Percentiles rank a stretch among this genome's conserved stretches.
Conservation (phyloP, 2,888 invertebrate species). For the Nomada ferruginata region DNA sequence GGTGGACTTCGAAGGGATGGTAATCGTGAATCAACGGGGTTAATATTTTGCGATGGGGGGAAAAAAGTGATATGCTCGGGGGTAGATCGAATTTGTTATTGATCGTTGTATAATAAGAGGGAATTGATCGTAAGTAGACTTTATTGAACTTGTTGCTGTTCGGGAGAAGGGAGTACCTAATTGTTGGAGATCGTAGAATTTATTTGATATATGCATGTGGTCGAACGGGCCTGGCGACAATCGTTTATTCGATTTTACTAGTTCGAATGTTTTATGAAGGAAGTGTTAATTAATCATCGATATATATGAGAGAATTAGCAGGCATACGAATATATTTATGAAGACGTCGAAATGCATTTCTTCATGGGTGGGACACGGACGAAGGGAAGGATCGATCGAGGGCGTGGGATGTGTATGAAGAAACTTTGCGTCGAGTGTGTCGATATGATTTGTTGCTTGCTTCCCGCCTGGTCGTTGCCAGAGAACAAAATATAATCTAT, state of each 20-base stretch:
- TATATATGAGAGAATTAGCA: conserved; percentile 40
- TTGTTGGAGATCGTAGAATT: too few relatives aligned
- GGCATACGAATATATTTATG: conserved; percentile 47
- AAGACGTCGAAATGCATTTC: conserved; percentile 53
- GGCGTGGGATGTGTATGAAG: conserved; percentile 62
- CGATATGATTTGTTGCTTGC: conserved; percentile 68
- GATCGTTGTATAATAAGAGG: too few relatives aligned
- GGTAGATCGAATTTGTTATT: neutral
- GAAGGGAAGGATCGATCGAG: conserved; percentile 53
- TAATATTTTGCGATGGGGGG: neutral
- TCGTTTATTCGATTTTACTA: conserved; percentile 13
- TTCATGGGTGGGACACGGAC: conserved; percentile 11
- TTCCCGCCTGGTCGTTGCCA: conserved; percentile 37
- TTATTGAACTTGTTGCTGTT: too few relatives aligned
- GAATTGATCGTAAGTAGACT: too few relatives aligned
- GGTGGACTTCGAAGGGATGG: neutral
- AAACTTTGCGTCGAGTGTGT: conserved; percentile 56
- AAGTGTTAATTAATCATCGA: conserved; percentile 49
- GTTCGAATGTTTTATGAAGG: neutral
- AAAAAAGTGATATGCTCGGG: neutral
- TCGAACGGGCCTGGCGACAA: neutral
- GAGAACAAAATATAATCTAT: conserved; percentile 55
- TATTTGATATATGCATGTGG: too few relatives aligned
- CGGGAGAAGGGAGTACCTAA: too few relatives aligned
- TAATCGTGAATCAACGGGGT: neutral